Evolutionary conservation across 2,888 invertebrate genomes (phyloP), one percentile per base, ranked within the genome.

Genomic region (Bibio marci): DNA sequence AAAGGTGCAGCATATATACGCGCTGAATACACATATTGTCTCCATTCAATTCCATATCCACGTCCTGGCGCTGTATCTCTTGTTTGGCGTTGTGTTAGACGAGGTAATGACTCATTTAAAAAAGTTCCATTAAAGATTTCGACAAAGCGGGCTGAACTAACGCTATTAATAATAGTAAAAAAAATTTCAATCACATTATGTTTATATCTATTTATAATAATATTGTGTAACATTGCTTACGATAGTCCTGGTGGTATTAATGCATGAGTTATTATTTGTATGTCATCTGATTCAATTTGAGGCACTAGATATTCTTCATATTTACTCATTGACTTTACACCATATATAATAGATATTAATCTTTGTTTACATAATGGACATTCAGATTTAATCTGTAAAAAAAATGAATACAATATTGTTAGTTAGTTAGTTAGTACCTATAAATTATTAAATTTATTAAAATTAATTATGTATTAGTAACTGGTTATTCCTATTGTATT

Each of bases 321-420:
- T 50, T 88, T 85, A 46, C 78, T 73, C 55, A 80, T 79, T 1
- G 87, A 82, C 47, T 80, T 74, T 4, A 92, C 83, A 70, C 88
- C 91, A 62, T 92, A 88, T 44, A 92, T 85, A 41, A 94, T 94
- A 7, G 82, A 80, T 50, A 78, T 81, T 58, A 94, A 94, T 4
- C 76, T 71, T 56, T 88, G 85, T 56, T 95, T 94, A 61, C 95
- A 95, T 1, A 95, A 65, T 1, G 95, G 95, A 59, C 92, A 92
- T 54, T 83, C 90, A 1, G 90, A 75, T 63, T 91, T 92, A 12
- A 91, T 81, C 80, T 82, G 55, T n/a, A n/a, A 6, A 66, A 67
- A 42, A 38, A 41, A 45, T 41, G 43, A 41, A 46, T 36, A 41
- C 38, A 37, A 42, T 15, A 14, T 32, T 30, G 30, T 4, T 4